phyloP scores from a whole-genome alignment of 2,888 invertebrate species.

The Liodrosophila aerea region DNA sequence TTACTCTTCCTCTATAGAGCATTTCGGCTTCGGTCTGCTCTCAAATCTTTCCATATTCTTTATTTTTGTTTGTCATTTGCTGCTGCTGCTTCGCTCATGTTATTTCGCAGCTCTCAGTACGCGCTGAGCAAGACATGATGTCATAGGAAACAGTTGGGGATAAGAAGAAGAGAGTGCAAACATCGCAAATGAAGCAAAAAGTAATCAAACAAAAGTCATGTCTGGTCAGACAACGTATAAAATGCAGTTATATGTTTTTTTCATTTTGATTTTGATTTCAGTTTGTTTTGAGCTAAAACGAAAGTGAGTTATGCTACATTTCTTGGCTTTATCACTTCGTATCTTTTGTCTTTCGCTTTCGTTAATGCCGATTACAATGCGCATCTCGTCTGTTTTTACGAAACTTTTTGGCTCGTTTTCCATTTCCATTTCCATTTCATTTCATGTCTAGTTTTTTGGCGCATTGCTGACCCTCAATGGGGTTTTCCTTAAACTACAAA shows the following conservation, averaged over 20 bases:
- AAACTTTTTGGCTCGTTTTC: constrained; percentile 27
- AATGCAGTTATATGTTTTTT: constrained; percentile 50
- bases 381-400: constrained; percentile 14
- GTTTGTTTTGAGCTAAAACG: constrained; percentile 13
- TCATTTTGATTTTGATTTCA: constrained; percentile 21
- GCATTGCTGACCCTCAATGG: constrained; percentile 57
- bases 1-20: constrained; percentile 11
- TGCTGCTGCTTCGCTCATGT: constrained; percentile 17
- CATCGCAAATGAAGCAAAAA: not conserved
- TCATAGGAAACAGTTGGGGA: constrained; percentile 25
- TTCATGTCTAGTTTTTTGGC: constrained; percentile 29
- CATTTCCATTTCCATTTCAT: constrained; percentile 10
- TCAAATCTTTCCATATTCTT: constrained; percentile 2
- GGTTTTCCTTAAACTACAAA: constrained; percentile 45
- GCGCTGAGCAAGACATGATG: constrained; percentile 32
- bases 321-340: constrained; percentile 18
- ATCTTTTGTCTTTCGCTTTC: constrained; percentile 16
- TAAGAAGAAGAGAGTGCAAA: constrained; percentile 11
- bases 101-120: not conserved
- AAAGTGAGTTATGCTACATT: constrained; percentile 45
- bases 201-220: constrained; percentile 33
- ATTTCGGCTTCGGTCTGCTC: constrained; percentile 5
- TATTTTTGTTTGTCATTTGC: constrained; percentile 23
- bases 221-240: constrained; percentile 15
- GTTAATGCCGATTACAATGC: constrained; percentile 5